Percentiles rank a stretch among this genome's conserved stretches.
Evolutionary conservation across 2,113 vertebrate species (phyloP).

Genomic region (Stercorarius parasiticus): DNA sequence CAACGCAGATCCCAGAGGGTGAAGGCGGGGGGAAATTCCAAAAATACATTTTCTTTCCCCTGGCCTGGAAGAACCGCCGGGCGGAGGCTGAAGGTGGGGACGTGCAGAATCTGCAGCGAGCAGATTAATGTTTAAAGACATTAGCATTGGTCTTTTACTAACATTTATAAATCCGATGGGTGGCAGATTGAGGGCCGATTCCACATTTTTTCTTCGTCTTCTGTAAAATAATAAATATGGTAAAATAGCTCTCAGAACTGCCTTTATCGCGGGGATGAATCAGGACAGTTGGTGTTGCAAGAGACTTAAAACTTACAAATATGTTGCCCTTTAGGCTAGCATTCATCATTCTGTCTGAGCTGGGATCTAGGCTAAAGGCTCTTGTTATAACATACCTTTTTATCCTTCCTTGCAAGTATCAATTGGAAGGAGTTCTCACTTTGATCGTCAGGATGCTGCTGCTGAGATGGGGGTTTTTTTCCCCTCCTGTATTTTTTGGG

Average conservation of each 20-base stretch:
- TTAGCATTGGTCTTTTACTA: constrained; percentile 49
- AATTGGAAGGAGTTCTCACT: constrained; percentile 69
- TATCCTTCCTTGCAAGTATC: constrained; percentile 68
- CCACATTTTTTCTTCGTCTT: constrained; percentile 32
- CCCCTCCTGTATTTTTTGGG: rapidly evolving
- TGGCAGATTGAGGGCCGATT: constrained; percentile 71
- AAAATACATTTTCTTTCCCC: not conserved
- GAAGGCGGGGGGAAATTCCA: not conserved
- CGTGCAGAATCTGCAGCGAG: not conserved
- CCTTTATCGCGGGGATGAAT: constrained; percentile 77
- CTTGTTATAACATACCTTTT: constrained; percentile 64
- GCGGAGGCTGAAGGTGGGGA: not conserved
- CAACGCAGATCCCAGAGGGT: constrained; percentile 9
- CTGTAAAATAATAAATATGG: constrained; percentile 74
- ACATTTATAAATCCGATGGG: constrained; percentile 56
- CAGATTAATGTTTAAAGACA: constrained; percentile 67
- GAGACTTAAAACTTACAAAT: constrained; percentile 77
- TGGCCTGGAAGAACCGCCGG: not conserved
- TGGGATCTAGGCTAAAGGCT: constrained; percentile 59
- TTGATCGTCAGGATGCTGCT: constrained; percentile 66
- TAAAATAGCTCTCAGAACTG: constrained; percentile 70
- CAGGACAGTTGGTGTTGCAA: constrained; percentile 74
- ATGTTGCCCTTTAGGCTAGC: constrained; percentile 77
- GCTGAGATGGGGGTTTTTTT: constrained; percentile 66
- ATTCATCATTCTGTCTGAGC: constrained; percentile 74